Conservation (phyloP, 2,888 invertebrate genomes). For the Watsonalla cultraria region DNA sequence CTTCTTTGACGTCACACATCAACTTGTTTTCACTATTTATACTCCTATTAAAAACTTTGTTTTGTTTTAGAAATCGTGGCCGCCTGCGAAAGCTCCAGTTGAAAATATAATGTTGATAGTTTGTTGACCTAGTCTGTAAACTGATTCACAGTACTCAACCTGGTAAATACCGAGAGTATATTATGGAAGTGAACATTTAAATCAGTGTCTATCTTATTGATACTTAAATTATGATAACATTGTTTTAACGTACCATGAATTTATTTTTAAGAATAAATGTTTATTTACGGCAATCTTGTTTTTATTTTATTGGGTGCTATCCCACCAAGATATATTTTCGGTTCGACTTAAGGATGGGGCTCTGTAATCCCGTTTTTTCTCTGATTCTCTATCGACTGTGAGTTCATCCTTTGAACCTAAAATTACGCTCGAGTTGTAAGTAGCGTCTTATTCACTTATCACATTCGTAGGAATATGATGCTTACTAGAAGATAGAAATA, state of each 20-base stretch:
- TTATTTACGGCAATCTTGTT: background rate
- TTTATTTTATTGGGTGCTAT: background rate
- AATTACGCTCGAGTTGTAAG: too few species aligned
- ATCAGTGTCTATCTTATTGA: background rate
- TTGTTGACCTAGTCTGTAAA: constrained; percentile 20
- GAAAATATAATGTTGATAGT: too few species aligned
- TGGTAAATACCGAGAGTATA: too few species aligned
- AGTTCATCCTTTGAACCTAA: too few species aligned
- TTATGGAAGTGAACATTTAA: background rate
- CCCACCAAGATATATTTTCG: background rate
- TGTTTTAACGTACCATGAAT: background rate
- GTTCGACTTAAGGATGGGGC: background rate
- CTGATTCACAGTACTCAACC: background rate
- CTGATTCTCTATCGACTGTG: too few species aligned
- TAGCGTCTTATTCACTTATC: too few species aligned
- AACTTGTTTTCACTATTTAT: too few species aligned
- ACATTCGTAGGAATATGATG: too few species aligned
- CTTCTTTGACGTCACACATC: too few species aligned
- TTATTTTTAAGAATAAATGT: background rate
- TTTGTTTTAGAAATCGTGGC: constrained; percentile 58
- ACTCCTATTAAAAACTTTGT: too few species aligned
- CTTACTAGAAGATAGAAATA: too few species aligned
- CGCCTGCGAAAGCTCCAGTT: constrained; percentile 43
- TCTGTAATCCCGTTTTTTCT: too few species aligned
- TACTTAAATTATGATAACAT: background rate